Evolutionary conservation across 2,888 invertebrate genomes (phyloP).

Genomic region (Caenorhabditis virilis): DNA sequence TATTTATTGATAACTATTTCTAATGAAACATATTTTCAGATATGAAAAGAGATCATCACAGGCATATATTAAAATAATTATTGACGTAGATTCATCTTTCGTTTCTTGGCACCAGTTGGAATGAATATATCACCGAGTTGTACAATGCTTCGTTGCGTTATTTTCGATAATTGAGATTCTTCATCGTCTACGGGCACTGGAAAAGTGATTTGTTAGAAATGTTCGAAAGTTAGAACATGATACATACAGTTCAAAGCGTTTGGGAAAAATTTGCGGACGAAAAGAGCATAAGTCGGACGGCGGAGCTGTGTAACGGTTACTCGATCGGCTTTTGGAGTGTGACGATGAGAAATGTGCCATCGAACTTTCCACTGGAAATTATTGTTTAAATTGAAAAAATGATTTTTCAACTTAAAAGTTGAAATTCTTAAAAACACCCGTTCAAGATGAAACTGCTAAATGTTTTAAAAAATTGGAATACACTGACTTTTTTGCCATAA

Average conservation of each 20-base stretch:
- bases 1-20: too few species aligned
- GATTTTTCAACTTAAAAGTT: too few species aligned
- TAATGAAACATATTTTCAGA: too few species aligned
- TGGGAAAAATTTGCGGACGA: neutral
- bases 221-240: neutral
- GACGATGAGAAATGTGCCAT: conserved; percentile 14
- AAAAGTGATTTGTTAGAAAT: neutral
- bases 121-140: neutral
- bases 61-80: too few species aligned
- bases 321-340: neutral
- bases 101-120: too few species aligned
- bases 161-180: neutral
- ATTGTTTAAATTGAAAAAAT: too few species aligned
- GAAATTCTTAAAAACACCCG: neutral
- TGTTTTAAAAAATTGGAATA: too few species aligned
- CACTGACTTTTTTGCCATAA: too few species aligned
- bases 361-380: conserved; percentile 31
- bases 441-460: neutral
- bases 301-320: neutral
- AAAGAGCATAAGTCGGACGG: neutral
- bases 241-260: neutral
- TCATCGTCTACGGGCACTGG: neutral
- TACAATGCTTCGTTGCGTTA: neutral
- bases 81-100: too few species aligned
- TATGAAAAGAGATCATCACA: too few species aligned